Base-by-base conservation (phyloP, 2,797 vertebrate species). In the Notamacropus eugenii region DNA sequence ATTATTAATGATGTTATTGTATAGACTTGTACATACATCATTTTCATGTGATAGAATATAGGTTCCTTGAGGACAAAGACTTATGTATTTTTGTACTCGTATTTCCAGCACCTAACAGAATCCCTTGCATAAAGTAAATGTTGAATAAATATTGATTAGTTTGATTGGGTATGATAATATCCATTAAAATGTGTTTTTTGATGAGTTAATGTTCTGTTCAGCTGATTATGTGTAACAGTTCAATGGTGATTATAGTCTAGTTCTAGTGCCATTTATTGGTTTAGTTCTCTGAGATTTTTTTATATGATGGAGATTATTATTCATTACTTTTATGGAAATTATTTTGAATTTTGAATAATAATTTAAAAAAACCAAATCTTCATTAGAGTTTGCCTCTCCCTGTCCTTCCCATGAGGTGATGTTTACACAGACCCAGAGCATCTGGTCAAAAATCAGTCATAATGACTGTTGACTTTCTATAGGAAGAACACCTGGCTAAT, bases 331-430 rank as follows among this genome's bases (percentile, higher is more conserved):
- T 46, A 27, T 50, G 40, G 28, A 24, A 46, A 87, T 87, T 87
- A 27, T 50, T 87, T 46, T 46, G 46, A 46, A 46, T 27, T 50
- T 27, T 87, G 74, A 27, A 50, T 87, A 50, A 87, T 50, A 87
- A 46, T 87, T 46, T 24, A 12, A 2, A 50, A 50, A 97, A 98
- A 95, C 91, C 91, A 96, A 96, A 54, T 19, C 92, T 96, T 96
- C 95, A 96, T 97, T 95, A 97, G 93, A 92, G 94, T 96, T 97
- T 96, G 95, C 96, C 95, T 96, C 95, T 97, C 95, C 96, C 95
- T 97, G 67, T 91, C 92, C 92, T 97, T 97, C 96, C 96, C 94
- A 97, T 0, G 16, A 93, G 90, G 95, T 93, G 92, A 95, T n/a
- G 93, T 96, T 97, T 96, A 91, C 87, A 82, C 93, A 95, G 93